Evolutionary conservation across 2,113 vertebrate species (phyloP), one percentile per base, ranked within the genome.

Genomic region (Megaceryle maxima): DNA sequence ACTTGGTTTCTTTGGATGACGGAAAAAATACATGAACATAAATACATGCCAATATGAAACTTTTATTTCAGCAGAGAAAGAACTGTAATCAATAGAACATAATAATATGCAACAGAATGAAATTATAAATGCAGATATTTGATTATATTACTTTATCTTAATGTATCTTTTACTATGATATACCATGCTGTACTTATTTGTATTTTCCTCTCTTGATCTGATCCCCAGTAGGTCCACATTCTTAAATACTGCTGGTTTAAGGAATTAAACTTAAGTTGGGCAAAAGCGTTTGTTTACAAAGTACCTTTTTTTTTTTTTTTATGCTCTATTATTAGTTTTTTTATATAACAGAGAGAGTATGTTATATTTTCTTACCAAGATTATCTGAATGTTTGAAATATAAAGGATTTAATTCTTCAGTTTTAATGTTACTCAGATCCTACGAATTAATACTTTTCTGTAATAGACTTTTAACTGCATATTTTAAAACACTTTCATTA

Each of bases 321-420:
- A 6, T 39, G 15, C 4, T 31, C 10, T 41, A 25, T 41, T 41
- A 41, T 41, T 41, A 41, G 39, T 41, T 5, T 0, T 0, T 8
- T 26, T 48, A 48, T 44, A 8, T 39, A 8, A 35, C 53, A 16
- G 6, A 64, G 31, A 64, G n/a, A 29, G 2, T 35, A 24, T 37
- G 5, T 37, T 60, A 12, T 24, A 5, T 66, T 85, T 94, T 87
- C 22, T 66, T 48, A 19, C 8, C 53, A 77, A 39, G 26, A 28
- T 39, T 20, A 43, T 28, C 5, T 66, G 75, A 57, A 60, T 28
- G 2, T 60, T 69, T 84, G 44, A 92, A 60, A 69, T 37, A 66
- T 3, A 26, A 78, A 53, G 1, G 2, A 64, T 87, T 66, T 43
- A 28, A 53, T 67, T 94, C 6, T 77, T 76, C 18, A 78, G 14